Evolutionary conservation across 2,888 invertebrate species (phyloP).

Genomic region (Xestia c-nigrum): DNA sequence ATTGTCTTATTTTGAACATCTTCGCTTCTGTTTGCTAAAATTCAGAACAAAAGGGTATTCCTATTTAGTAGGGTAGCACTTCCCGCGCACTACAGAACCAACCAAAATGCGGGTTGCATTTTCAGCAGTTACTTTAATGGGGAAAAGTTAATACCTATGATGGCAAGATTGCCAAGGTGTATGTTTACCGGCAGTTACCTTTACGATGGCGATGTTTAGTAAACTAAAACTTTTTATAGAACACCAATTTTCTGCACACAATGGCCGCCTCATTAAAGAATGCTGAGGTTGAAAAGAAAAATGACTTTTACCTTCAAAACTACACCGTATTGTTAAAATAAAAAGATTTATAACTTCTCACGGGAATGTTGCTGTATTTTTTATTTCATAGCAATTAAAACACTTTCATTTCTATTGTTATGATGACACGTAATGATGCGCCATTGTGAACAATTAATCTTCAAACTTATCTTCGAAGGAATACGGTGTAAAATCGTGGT

Average conservation of each 20-base stretch:
- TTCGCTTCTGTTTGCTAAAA: too few species aligned
- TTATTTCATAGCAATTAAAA: conserved; percentile 55
- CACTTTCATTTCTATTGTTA: conserved; percentile 64
- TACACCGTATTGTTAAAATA: conserved; percentile 31
- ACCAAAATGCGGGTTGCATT: not conserved
- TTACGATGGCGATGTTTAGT: conserved; percentile 21
- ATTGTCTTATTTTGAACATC: too few species aligned
- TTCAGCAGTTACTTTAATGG: not conserved
- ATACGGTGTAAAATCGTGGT: conserved; percentile 19
- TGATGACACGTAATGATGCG: conserved; percentile 31
- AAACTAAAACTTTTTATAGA: conserved; percentile 28
- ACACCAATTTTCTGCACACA: conserved; percentile 52
- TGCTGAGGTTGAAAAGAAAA: conserved; percentile 25
- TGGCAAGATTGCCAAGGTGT: conserved; percentile 17
- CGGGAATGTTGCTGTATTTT: conserved; percentile 48
- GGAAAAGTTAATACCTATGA: conserved; percentile 15
- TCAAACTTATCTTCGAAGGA: not conserved
- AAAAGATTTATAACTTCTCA: conserved; percentile 51
- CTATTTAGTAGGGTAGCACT: too few species aligned
- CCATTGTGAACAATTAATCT: not conserved
- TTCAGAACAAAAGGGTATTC: too few species aligned
- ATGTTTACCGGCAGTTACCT: conserved; percentile 28
- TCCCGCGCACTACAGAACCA: not conserved
- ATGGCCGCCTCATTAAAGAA: conserved; percentile 28
- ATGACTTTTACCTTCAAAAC: conserved; percentile 29